Evolutionary conservation across 2,888 invertebrate genomes (phyloP).

Genomic region (Camptogramma bilineatum): DNA sequence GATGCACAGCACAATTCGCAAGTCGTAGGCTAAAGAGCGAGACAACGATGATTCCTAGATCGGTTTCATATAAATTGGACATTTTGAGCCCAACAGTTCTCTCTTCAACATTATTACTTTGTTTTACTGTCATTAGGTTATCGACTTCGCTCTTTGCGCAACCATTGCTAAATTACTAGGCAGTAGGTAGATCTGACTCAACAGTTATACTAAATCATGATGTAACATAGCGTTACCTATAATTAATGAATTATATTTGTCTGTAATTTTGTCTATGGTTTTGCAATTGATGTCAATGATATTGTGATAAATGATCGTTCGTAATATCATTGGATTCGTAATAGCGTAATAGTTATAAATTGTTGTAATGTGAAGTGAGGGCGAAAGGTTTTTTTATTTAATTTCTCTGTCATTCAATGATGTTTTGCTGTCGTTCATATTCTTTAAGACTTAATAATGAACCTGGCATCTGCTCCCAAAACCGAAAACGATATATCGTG

Average conservation of each 20-base stretch:
- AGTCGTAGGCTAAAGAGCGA: too few species aligned
- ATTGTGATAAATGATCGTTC: constrained; percentile 33
- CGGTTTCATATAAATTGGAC: too few species aligned
- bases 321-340: constrained; percentile 14
- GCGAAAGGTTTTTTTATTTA: background rate
- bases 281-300: constrained; percentile 45
- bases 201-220: constrained; percentile 38
- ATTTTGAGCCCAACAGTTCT: too few species aligned
- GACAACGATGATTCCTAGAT: too few species aligned
- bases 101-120: constrained; percentile 8
- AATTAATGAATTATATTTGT: constrained; percentile 45
- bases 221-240: constrained; percentile 37
- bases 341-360: constrained; percentile 1
- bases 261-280: constrained; percentile 41
- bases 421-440: too few species aligned
- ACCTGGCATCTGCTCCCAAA: too few species aligned
- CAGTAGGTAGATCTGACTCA: constrained; percentile 33
- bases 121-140: constrained; percentile 8
- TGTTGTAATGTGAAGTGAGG: background rate
- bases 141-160: constrained; percentile 34
- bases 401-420: background rate
- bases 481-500: too few species aligned
- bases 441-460: too few species aligned
- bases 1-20: too few species aligned
- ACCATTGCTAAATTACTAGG: constrained; percentile 28